These are phyloP conservation scores for Conchocele bisecta DNA, from an alignment of 2,888 invertebrate genomes.

Conservation along the genomic window DNA sequence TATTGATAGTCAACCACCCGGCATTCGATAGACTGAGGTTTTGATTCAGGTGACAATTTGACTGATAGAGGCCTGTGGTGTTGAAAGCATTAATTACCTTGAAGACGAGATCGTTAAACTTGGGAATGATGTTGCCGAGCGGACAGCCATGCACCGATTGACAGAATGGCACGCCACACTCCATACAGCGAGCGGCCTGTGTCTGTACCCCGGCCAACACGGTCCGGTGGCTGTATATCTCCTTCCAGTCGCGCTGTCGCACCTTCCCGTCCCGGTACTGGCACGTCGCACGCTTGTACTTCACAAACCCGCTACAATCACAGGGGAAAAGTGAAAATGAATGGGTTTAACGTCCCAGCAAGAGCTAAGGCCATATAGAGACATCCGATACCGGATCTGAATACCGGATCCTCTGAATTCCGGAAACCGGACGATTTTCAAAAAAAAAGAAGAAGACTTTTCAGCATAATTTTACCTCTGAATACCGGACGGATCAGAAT, in stretches of 20 bases:
- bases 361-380: no score
- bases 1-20: no score
- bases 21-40: no score
- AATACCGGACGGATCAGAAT: no score
- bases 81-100: constrained; percentile 78
- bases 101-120: constrained; percentile 99
- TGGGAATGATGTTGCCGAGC: constrained; percentile 98
- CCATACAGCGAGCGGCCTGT: constrained; percentile 91
- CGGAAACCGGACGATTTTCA: no score
- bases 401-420: no score
- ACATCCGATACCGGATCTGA: no score
- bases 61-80: not conserved
- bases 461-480: no score
- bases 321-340: no score
- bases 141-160: constrained; percentile 98
- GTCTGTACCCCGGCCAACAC: constrained; percentile 90
- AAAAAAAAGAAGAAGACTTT: no score
- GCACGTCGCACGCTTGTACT: constrained; percentile 94
- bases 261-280: constrained; percentile 93
- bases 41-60: no score
- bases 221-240: constrained; percentile 94
- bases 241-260: constrained; percentile 97
- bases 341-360: no score
- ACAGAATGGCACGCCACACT: constrained; percentile 99
- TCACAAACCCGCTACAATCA: constrained; percentile 92